Evolutionary conservation across 2,113 vertebrate species (phyloP).

Genomic region (Erinaceus europaeus): DNA sequence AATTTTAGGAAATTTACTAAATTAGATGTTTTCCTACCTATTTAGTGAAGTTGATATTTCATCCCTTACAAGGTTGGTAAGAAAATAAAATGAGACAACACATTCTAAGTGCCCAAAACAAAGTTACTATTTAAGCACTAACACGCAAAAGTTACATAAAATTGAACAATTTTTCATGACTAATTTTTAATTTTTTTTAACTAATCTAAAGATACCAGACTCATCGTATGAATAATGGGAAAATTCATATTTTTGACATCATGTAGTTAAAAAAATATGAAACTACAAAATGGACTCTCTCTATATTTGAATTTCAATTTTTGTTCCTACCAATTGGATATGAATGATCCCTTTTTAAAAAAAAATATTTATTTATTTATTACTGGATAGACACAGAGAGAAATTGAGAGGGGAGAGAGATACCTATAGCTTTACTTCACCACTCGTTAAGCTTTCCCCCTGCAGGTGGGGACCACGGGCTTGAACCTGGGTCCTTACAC

Average conservation of each 20-base stretch:
- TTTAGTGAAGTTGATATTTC: constrained; percentile 34
- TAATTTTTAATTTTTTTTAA: not conserved
- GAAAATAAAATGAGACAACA: constrained; percentile 41
- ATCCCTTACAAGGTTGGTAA: constrained; percentile 30
- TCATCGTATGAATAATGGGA: not conserved
- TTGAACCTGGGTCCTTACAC: too few species aligned
- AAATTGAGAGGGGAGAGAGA: too few species aligned
- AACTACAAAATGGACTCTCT: not conserved
- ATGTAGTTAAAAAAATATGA: not conserved
- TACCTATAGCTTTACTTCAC: too few species aligned
- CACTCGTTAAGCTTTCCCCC: too few species aligned
- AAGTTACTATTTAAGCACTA: constrained; percentile 22
- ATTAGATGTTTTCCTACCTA: constrained; percentile 6
- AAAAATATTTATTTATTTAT: too few species aligned
- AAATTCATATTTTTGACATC: not conserved
- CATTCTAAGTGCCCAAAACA: constrained; percentile 26
- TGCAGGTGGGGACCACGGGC: too few species aligned
- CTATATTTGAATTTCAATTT: not conserved
- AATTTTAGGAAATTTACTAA: constrained; percentile 29
- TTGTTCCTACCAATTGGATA: not conserved
- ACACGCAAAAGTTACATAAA: constrained; percentile 13
- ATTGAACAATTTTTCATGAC: constrained; percentile 4
- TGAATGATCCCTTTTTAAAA: not conserved
- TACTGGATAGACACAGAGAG: too few species aligned
- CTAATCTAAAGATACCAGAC: not conserved